phyloP scores from a whole-genome alignment of 2,888 invertebrate genomes.

The Ferrisia virgata region DNA sequence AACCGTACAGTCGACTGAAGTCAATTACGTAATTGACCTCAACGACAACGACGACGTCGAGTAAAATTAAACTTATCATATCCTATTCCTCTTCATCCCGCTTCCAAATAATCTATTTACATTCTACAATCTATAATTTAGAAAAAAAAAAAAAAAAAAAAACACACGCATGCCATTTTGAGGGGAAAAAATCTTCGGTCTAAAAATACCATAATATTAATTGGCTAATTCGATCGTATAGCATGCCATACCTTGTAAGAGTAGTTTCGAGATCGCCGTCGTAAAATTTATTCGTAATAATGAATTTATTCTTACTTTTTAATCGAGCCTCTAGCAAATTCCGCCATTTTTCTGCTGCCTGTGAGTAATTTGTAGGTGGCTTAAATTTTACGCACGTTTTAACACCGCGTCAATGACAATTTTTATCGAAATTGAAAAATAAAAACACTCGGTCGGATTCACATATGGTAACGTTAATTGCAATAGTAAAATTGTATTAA shows the following conservation, averaged over 20 bases:
- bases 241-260: too few relatives aligned
- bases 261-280: not conserved
- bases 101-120: not conserved
- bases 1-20: not conserved
- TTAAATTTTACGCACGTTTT: not conserved
- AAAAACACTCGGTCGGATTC: not conserved
- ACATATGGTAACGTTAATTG: not conserved
- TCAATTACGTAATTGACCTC: not conserved
- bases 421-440: not conserved
- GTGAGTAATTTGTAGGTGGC: too few relatives aligned
- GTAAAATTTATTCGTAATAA: not conserved
- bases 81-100: not conserved
- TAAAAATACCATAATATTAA: not conserved
- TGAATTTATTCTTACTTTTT: constrained; percentile 13
- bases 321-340: not conserved
- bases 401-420: constrained; percentile 8
- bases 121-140: too few relatives aligned
- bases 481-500: not conserved
- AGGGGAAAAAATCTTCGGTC: not conserved
- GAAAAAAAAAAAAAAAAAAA: too few relatives aligned
- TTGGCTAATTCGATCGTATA: not conserved
- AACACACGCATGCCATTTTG: not conserved
- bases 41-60: not conserved
- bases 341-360: not conserved
- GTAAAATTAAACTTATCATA: not conserved